phyloP scores from a whole-genome alignment of 1,140 invertebrate species.

The Anastrepha ludens region DNA sequence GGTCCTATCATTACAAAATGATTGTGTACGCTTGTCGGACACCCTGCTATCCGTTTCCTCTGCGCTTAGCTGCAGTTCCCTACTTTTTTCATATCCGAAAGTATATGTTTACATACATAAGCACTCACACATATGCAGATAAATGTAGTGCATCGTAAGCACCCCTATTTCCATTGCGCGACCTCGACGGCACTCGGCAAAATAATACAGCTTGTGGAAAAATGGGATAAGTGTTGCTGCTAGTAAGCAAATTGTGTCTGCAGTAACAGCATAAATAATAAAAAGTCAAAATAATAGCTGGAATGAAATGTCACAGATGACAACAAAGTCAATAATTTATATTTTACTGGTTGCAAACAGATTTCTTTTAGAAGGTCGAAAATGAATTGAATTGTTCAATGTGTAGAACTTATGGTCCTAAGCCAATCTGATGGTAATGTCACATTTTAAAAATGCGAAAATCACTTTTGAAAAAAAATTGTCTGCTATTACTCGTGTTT shows the following conservation, averaged over 20 bases:
- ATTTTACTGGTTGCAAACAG: background rate
- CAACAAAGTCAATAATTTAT: slow-evolving; percentile 46
- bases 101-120: background rate
- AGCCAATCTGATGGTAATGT: too few species aligned
- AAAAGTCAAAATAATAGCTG: slow-evolving; percentile 35
- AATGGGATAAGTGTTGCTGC: background rate
- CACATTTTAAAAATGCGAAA: too few species aligned
- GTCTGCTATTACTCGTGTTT: too few species aligned
- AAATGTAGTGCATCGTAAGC: background rate
- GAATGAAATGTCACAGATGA: slow-evolving; percentile 51
- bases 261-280: background rate
- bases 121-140: background rate
- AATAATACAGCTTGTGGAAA: background rate
- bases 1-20: slow-evolving; percentile 36
- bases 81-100: too few species aligned
- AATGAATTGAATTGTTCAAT: too few species aligned
- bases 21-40: slow-evolving; percentile 25
- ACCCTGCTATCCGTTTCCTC: background rate
- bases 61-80: too few species aligned
- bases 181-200: background rate
- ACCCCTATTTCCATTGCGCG: too few species aligned
- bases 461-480: too few species aligned
- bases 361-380: too few species aligned
- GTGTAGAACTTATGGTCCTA: too few species aligned
- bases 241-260: background rate